These are phyloP conservation scores for Nixonia krombeini DNA, from an alignment of 1,140 invertebrate species.

Conservation along the genomic window DNA sequence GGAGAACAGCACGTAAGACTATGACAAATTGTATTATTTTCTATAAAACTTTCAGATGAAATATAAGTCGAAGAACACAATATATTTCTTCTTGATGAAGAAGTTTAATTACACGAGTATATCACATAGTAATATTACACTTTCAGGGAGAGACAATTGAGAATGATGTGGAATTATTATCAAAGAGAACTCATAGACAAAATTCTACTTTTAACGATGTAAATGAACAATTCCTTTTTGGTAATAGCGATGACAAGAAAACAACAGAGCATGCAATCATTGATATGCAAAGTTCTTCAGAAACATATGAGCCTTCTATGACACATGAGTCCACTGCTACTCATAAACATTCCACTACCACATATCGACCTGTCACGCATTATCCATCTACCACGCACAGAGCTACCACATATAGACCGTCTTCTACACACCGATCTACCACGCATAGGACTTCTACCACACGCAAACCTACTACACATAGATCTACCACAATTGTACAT, in stretches of 20 bases:
- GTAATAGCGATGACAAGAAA: background rate
- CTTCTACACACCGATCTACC: no score
- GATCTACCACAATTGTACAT: background rate
- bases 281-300: background rate
- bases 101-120: no score
- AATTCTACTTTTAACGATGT: background rate
- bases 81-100: no score
- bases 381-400: no score
- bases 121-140: no score
- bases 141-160: background rate
- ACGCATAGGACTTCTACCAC: no score
- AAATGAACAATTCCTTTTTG: background rate
- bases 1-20: background rate
- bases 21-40: background rate
- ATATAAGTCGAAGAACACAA: no score
- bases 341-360: no score
- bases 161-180: background rate
- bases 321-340: background rate
- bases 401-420: no score
- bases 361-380: no score
- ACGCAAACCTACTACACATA: background rate
- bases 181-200: background rate
- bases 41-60: no score
- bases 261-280: no score
- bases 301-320: background rate